A percentile compares a stretch with the other conserved stretches of the same genome.
Conservation (phyloP, 2,888 invertebrate species). For the Noctua comes region DNA sequence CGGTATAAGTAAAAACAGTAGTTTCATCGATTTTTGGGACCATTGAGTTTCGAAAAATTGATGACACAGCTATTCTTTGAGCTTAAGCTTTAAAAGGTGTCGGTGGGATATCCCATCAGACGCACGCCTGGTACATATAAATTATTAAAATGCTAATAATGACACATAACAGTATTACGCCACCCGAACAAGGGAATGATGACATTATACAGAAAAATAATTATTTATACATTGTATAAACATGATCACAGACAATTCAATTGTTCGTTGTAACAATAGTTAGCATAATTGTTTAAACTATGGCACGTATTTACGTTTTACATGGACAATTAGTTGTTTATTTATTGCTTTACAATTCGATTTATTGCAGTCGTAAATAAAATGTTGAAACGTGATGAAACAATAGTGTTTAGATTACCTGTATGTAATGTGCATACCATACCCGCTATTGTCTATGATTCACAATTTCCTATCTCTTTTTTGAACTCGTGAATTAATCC, state of each 20-base stretch:
- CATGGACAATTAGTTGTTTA: slow-evolving; percentile 37
- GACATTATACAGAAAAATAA: slow-evolving; percentile 19
- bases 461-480: too few relatives aligned
- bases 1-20: too few relatives aligned
- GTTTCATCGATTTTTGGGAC: not conserved
- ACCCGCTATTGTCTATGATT: not conserved
- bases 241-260: slow-evolving; percentile 50
- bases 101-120: not conserved
- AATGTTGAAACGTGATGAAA: slow-evolving; percentile 30
- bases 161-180: not conserved
- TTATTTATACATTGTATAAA: slow-evolving; percentile 25
- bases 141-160: not conserved
- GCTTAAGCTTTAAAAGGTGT: not conserved
- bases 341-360: slow-evolving; percentile 35
- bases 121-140: not conserved
- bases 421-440: not conserved
- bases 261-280: slow-evolving; percentile 55
- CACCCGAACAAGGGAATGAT: not conserved
- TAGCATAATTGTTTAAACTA: slow-evolving; percentile 49
- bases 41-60: not conserved
- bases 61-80: not conserved
- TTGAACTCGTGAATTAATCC: not conserved
- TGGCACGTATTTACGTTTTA: slow-evolving; percentile 50
- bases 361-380: slow-evolving; percentile 17
- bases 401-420: not conserved